Conservation (phyloP, 2,797 vertebrate species). For the Spatula versicolor region DNA sequence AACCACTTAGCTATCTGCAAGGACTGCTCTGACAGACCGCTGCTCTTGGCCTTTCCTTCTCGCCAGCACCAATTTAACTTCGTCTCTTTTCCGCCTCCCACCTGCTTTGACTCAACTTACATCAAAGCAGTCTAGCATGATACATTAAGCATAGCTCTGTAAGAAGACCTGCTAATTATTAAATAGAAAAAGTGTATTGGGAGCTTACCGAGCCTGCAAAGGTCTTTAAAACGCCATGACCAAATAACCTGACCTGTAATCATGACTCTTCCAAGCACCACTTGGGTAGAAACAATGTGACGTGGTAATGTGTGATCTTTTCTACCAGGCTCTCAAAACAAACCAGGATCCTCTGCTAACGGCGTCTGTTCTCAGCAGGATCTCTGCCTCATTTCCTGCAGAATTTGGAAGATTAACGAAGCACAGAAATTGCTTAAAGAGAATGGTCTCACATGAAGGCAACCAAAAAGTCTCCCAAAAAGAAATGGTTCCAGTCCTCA, state of each 20-base stretch:
- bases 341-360: neutral
- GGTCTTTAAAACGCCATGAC: neutral
- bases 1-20: neutral
- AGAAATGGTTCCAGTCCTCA: neutral
- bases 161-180: neutral
- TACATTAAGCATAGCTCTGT: neutral
- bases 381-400: conserved; percentile 49
- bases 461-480: neutral
- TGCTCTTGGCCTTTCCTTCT: neutral
- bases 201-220: neutral
- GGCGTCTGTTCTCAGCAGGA: conserved; percentile 13
- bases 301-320: neutral
- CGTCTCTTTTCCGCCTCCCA: neutral
- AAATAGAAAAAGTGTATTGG: neutral
- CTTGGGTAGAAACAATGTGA: neutral
- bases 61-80: conserved; percentile 14
- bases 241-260: neutral
- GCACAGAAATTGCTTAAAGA: conserved; percentile 18
- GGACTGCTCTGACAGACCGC: neutral
- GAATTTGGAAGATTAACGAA: conserved; percentile 45
- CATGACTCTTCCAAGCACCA: neutral
- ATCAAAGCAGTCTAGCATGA: neutral
- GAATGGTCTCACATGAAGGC: neutral
- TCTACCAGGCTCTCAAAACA: neutral
- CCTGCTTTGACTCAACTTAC: conserved; percentile 1